Evolutionary conservation across 37 sponge, comb jelly and placozoan species (phyloP), one percentile per base, ranked within the genome.

Genomic region (Hormiphora californensis): DNA sequence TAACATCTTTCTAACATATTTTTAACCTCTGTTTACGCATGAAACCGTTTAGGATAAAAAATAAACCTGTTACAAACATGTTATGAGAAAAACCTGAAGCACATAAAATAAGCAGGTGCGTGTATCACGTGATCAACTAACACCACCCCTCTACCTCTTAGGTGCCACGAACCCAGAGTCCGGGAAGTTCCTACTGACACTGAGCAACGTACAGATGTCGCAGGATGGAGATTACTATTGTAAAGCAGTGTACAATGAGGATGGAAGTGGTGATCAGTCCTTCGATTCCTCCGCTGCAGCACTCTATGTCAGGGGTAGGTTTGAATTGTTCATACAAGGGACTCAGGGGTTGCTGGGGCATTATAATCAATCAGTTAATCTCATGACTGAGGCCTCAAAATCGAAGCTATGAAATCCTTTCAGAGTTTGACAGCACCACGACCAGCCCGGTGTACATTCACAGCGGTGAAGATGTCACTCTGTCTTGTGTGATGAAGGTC

Each of bases 191-290:
- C n/a, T 12, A 5, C 21, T 57, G 3, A 57, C 61, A 4, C 22
- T 57, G 61, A 21, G 30, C 30, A 57, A 15, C 61, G 61, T 57
- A 5, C 61, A 19, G 61, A 28, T 57, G 4, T 23, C 9, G 4
- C 61, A 57, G 61, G n/a, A 57, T 57, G 61, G 61, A 5, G 61
- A 28, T 5, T 57, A 57, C 61, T 57, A 57, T 57, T 57, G 61
- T 12, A 5, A 19, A 57, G 61, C 22, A 28, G 27, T 30, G 3
- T 57, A 57, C 61, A 15, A 5, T 15, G 17, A 57, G n/a, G 17
- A 19, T 4, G n/a, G 27, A 23, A 23, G n/a, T 5, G 61, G 61
- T 19, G n/a, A 5, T 21, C 3, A 23, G 7, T 5, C 21, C n/a
- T 57, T 57, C 22, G 27, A 57, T 5, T 57, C 61, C 4, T 23